A percentile compares a stretch with the other conserved stretches of the same genome.
phyloP scores from a whole-genome alignment of 2,888 invertebrate genomes.

The Mellilla xanthometata region DNA sequence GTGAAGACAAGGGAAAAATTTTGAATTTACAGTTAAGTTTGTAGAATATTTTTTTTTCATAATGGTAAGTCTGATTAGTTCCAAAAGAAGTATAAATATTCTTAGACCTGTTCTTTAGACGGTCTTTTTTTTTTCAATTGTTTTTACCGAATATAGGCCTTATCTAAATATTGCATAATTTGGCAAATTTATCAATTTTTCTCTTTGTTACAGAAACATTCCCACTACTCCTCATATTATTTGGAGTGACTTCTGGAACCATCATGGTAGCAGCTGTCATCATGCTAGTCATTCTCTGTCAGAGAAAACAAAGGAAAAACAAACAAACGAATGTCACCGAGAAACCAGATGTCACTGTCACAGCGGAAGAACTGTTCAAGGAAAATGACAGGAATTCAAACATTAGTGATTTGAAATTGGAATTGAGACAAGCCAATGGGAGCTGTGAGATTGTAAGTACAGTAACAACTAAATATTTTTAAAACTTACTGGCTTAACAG shows the following conservation, averaged over 20 bases:
- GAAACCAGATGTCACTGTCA: slow-evolving; percentile 83
- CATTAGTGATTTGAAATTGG: slow-evolving; percentile 95
- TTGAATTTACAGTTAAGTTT: too few relatives aligned
- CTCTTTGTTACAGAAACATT: slow-evolving; percentile 85
- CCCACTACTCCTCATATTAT: slow-evolving; percentile 91
- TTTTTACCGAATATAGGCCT: too few relatives aligned
- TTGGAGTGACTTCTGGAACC: slow-evolving; percentile 93
- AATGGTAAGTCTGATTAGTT: too few relatives aligned
- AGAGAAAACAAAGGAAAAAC: slow-evolving; percentile 84
- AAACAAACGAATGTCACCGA: slow-evolving; percentile 72
- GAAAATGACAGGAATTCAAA: slow-evolving; percentile 95
- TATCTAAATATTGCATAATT: neutral
- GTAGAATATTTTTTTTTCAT: too few relatives aligned
- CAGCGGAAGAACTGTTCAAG: slow-evolving; percentile 80
- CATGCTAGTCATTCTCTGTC: slow-evolving; percentile 92
- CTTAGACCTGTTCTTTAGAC: too few relatives aligned
- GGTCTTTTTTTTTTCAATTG: too few relatives aligned
- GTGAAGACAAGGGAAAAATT: too few relatives aligned
- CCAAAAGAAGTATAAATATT: too few relatives aligned
- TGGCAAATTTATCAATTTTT: neutral
- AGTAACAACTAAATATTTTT: too few relatives aligned
- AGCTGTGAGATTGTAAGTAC: slow-evolving; percentile 89
- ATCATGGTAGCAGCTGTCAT: slow-evolving; percentile 92
- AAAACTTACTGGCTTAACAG: too few relatives aligned
- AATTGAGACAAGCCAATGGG: slow-evolving; percentile 91